Evolutionary conservation across 2,797 vertebrate species (phyloP), one percentile per base, ranked within the genome.

Genomic region (Halcyon badia): DNA sequence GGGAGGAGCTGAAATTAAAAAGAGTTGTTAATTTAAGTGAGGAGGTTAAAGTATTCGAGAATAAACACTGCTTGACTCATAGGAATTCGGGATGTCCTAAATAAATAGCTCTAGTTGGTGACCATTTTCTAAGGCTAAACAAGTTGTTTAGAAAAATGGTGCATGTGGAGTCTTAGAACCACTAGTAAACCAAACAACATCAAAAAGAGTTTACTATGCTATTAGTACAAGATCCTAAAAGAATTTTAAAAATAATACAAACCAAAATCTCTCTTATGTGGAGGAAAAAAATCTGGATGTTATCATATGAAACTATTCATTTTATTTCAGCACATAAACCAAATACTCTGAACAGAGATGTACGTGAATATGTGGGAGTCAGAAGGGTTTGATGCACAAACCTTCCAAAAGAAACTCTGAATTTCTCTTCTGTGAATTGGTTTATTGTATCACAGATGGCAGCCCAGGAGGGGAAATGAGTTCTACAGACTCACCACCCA

Each of bases 381-480:
- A 41, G 71, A 87, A 68, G 22, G 39, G 33, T 58, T 62, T 85
- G 52, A 51, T 58, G 82, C 6, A 52, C 42, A 90, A 79, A 79
- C 18, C 33, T 62, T 64, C 66, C 7, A 2, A 90, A 95, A 88
- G 66, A 79, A 90, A 64, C 10, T 66, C 70, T 2, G 17, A 73
- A 73, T 93, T 95, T 83, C 66, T 90, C 51, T 90, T 91, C 42
- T 80, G 56, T 70, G 66, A 91, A 79, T 64, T 0, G 1, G 39
- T 88, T 91, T 95, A 77, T 78, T 14, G 7, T 62, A 91, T 35
- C 93, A 90, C 96, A 97, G 95, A 97, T 96, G 95, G 95, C 41
- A 93, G 90, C 88, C 49, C 96, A 89, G 91, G 94, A 97, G 95
- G 96, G 80, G 87, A 94, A 96, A 94, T 79, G 86, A 93, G 73